Percentiles rank a stretch among this genome's conserved stretches.
Evolutionary conservation across 2,797 vertebrate species (phyloP).

Genomic region (Oreochromis mossambicus): DNA sequence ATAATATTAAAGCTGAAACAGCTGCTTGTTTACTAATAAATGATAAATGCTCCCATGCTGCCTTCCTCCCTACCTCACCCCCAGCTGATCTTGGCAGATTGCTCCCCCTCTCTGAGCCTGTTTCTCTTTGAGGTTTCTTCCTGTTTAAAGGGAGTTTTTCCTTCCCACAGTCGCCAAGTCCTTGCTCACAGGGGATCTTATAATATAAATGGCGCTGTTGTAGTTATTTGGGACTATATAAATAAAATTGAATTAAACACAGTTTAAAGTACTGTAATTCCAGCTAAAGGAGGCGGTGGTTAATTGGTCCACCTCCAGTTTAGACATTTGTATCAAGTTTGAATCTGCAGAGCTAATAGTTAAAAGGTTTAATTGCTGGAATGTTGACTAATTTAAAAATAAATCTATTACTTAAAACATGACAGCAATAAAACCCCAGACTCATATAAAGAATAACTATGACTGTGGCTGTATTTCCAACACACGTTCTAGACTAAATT

Average conservation of each 20-base stretch:
- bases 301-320: neutral
- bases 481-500: neutral
- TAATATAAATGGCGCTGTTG: neutral
- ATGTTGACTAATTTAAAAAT: neutral
- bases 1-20: neutral
- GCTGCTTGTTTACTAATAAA: neutral
- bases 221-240: neutral
- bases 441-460: neutral
- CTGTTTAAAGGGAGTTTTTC: neutral
- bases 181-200: neutral
- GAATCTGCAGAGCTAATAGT: neutral
- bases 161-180: neutral
- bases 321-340: neutral
- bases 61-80: neutral
- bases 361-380: neutral
- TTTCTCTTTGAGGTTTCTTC: neutral
- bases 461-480: neutral
- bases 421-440: accelerated
- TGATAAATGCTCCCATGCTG: neutral
- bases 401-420: neutral
- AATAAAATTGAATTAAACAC: neutral
- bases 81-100: neutral
- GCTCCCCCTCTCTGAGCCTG: accelerated
- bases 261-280: neutral
- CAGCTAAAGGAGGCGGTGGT: accelerated